phyloP scores from a whole-genome alignment of 2,113 vertebrate genomes.

The Isurus oxyrinchus region DNA sequence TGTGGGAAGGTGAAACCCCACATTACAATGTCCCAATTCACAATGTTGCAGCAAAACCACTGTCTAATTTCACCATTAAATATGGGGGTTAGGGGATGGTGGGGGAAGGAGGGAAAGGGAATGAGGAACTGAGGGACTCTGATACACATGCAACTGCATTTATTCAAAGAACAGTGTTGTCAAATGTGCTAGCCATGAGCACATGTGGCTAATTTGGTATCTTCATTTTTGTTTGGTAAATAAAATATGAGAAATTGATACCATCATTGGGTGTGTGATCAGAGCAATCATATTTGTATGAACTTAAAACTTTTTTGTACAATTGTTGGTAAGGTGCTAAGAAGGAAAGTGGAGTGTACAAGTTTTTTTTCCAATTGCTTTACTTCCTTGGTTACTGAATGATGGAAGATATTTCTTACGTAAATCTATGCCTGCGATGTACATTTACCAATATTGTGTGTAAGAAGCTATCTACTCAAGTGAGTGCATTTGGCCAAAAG shows the following conservation, averaged over 20 bases:
- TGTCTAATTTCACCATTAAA: neutral
- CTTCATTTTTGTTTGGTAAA: neutral
- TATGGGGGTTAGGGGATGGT: neutral
- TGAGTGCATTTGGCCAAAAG: neutral
- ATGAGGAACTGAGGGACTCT: neutral
- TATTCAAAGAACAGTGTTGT: neutral
- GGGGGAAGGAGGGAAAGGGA: neutral
- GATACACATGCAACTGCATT: neutral
- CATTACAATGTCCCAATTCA: neutral
- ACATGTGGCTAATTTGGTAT: neutral
- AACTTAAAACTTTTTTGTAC: neutral
- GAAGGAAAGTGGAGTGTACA: neutral
- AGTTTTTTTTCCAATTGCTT: neutral
- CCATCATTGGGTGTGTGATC: neutral
- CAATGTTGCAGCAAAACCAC: neutral
- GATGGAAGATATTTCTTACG: neutral
- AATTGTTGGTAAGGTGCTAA: neutral
- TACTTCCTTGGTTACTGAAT: neutral
- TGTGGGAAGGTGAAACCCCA: neutral
- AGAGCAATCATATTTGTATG: neutral
- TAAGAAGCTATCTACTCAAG: neutral
- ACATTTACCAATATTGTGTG: neutral
- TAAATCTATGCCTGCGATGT: neutral
- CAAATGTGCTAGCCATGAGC: neutral
- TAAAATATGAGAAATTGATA: neutral